A percentile compares a stretch with the other conserved stretches of the same genome.
phyloP scores from a whole-genome alignment of 1,140 invertebrate genomes.

The Littorina saxatilis region DNA sequence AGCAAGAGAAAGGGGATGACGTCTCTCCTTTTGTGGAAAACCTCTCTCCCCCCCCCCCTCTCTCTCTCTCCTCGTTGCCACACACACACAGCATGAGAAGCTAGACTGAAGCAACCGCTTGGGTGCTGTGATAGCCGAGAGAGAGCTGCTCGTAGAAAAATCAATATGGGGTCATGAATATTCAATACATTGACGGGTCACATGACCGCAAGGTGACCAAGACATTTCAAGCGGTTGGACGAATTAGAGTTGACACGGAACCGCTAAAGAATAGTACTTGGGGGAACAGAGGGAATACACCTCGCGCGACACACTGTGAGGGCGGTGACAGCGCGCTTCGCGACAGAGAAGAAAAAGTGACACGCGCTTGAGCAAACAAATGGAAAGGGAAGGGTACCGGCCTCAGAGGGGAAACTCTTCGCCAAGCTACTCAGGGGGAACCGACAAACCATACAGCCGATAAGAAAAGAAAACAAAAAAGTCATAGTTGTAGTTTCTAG shows the following conservation, averaged over 20 bases:
- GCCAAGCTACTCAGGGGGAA: no score
- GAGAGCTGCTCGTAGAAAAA: neutral
- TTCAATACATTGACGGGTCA: slow-evolving; percentile 40
- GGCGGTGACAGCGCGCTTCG: neutral
- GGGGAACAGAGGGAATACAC: slow-evolving; percentile 10
- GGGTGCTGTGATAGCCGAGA: neutral
- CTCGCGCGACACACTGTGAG: neutral
- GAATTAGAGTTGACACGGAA: slow-evolving; percentile 40
- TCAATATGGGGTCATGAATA: slow-evolving; percentile 39
- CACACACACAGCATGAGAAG: neutral
- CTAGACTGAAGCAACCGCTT: neutral
- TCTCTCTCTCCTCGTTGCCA: slow-evolving; percentile 1
- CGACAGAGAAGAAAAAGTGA: neutral
- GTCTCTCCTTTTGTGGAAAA: neutral
- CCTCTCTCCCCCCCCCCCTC: neutral
- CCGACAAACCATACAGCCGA: no score
- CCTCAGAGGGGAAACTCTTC: neutral
- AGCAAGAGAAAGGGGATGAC: slow-evolving; percentile 14
- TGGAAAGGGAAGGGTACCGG: neutral
- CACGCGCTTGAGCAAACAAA: neutral
- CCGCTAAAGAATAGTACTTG: slow-evolving; percentile 34
- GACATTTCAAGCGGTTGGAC: slow-evolving; percentile 41
- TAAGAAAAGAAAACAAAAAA: no score
- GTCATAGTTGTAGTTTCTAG: no score
- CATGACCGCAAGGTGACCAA: slow-evolving; percentile 42